Conservation (phyloP, 2,113 vertebrate species). For the Naja naja region DNA sequence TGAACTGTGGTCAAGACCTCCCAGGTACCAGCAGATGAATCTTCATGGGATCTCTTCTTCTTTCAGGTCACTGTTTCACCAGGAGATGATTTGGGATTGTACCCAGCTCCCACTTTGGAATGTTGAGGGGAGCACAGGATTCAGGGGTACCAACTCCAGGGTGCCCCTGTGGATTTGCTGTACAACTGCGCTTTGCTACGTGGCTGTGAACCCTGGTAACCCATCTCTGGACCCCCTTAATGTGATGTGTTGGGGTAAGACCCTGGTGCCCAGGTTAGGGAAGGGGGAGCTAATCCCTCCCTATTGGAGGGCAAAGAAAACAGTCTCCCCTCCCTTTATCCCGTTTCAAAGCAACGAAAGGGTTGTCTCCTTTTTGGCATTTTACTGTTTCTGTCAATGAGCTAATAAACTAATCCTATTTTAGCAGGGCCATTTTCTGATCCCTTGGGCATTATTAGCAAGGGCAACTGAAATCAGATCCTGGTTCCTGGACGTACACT, state of each 20-base stretch:
- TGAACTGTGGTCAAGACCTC: background rate
- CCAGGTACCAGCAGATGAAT: background rate
- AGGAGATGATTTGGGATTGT: slow-evolving; percentile 26
- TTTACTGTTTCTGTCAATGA: slow-evolving; percentile 25
- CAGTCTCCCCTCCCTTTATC: background rate
- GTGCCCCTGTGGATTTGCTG: slow-evolving; percentile 31
- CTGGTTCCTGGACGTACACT: slow-evolving; percentile 1
- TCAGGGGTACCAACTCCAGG: slow-evolving; percentile 8
- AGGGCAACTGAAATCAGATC: slow-evolving; percentile 13
- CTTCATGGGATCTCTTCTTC: background rate
- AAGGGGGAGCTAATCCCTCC: background rate
- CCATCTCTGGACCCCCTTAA: slow-evolving; percentile 29
- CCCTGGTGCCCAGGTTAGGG: slow-evolving; percentile 16
- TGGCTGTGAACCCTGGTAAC: slow-evolving; percentile 33
- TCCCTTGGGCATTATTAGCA: slow-evolving; percentile 34
- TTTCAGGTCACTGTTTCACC: slow-evolving; percentile 13
- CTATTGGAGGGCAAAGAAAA: slow-evolving; percentile 3
- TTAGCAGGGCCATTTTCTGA: slow-evolving; percentile 26
- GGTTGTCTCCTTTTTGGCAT: slow-evolving; percentile 21
- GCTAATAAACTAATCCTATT: slow-evolving; percentile 32
- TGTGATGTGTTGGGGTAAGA: slow-evolving; percentile 16
- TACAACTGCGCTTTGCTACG: slow-evolving; percentile 38
- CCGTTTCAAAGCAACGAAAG: background rate
- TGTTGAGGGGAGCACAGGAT: slow-evolving; percentile 29
- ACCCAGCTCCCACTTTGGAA: slow-evolving; percentile 18